Percentiles rank a stretch among this genome's conserved stretches.
These are phyloP conservation scores for Rhagonycha fulva DNA, from an alignment of 2,888 invertebrate species.

Conservation along the genomic window DNA sequence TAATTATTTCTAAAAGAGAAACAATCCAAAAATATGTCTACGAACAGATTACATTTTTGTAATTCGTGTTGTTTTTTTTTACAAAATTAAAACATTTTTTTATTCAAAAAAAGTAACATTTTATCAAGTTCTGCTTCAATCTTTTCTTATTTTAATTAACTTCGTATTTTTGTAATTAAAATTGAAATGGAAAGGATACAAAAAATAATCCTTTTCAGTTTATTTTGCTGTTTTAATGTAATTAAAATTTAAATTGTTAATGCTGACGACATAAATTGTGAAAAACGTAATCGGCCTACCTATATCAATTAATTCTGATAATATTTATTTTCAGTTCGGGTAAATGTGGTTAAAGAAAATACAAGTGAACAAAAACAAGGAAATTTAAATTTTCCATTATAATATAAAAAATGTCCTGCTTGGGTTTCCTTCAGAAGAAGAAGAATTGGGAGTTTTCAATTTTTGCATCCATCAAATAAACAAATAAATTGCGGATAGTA, in stretches of 20 bases:
- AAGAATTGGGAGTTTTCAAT: too few relatives aligned
- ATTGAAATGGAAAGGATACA: slow-evolving; percentile 2
- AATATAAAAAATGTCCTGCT: too few relatives aligned
- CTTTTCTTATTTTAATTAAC: neutral
- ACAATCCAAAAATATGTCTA: too few relatives aligned
- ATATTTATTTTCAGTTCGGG: neutral
- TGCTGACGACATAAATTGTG: neutral
- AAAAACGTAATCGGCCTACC: slow-evolving; percentile 1
- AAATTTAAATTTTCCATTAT: neutral
- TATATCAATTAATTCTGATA: neutral
- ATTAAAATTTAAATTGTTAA: slow-evolving; percentile 3
- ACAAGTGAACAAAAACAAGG: neutral
- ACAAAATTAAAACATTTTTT: neutral
- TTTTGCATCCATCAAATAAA: too few relatives aligned
- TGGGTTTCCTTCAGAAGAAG: too few relatives aligned
- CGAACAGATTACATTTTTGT: slow-evolving; percentile 39
- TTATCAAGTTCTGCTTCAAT: neutral
- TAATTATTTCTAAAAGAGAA: too few relatives aligned
- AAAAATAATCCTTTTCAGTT: neutral
- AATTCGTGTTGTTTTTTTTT: slow-evolving; percentile 46
- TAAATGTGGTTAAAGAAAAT: neutral
- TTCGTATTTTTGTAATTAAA: slow-evolving; percentile 1
- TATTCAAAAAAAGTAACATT: neutral
- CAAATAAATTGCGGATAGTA: too few relatives aligned
- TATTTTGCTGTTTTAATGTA: neutral